Base-by-base conservation (phyloP, 2,113 vertebrate genomes). In the Anhinga anhinga region DNA sequence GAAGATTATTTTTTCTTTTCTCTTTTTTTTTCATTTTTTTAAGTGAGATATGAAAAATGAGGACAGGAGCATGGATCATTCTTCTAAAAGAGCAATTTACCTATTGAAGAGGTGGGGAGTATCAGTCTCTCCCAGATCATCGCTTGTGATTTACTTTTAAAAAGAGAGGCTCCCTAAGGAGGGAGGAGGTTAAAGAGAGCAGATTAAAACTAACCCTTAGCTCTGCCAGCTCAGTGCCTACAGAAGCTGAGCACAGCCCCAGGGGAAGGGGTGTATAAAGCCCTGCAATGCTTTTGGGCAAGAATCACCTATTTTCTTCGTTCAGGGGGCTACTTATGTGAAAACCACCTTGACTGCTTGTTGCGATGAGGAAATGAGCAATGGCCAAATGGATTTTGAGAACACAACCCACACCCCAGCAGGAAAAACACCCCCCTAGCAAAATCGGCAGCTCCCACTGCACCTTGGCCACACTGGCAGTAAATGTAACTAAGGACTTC, bases 1-100 rank as follows among this genome's bases (percentile, higher is more conserved):
- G 71, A 95, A 97, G 90, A 94, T 97, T 94, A 86, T 83, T 96
- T 95, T 92, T 95, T 66, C 9, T 38, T 79, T 34, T 32, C 14
- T 20, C 3, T 8, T 20, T 25, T 36, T 25, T 34, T 76, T 38
- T 25, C 15, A 10, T 86, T 74, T 65, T 67, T 67, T 92, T 7
- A 96, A 98, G 95, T 90, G 90, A 97, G 82, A 97, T 96, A 97
- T 72, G 96, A 94, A 97, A 96, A 93, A 98, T 86, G 90, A 97
- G 74, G 81, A 74, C 56, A 62, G 78, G 49, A 96, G 71, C 93
- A 95, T 3, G 25, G 90, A 82, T 84, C 78, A 72, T 65, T 76
- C 65, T 94, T 88, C 66, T 79, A 82, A 97, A 93, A 92, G 66
- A 93, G 66, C 49, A 90, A 86, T 90, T 93, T 85, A 93, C 92